phyloP scores from a whole-genome alignment of 64 coral and sea anemone species.

The Platygyra sinensis region DNA sequence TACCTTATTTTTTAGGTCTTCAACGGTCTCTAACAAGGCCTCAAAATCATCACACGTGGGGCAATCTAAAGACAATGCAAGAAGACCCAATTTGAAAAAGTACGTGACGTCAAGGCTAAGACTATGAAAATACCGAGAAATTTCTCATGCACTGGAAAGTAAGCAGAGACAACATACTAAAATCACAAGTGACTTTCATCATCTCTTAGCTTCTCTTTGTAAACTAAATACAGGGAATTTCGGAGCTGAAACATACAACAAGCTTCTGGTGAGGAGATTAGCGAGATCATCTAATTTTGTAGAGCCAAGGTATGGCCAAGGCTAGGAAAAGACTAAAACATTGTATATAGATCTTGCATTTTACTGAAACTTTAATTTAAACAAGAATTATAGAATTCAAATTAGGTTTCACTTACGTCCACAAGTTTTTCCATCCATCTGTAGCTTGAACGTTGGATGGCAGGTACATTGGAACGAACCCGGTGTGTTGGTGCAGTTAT shows the following conservation, averaged over 20 bases:
- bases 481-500: constrained; percentile 81
- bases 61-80: constrained; percentile 23
- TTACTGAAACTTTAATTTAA: not conserved
- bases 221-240: too few relatives aligned
- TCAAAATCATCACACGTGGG: constrained; percentile 73
- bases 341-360: not conserved
- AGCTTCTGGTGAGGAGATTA: too few relatives aligned
- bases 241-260: too few relatives aligned
- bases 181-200: too few relatives aligned
- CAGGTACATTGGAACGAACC: constrained; percentile 88
- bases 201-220: too few relatives aligned
- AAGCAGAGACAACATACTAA: too few relatives aligned
- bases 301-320: too few relatives aligned
- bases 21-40: constrained; percentile 42
- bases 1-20: constrained; percentile 65
- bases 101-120: not conserved
- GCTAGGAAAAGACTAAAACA: too few relatives aligned
- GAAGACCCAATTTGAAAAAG: not conserved
- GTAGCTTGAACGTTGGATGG: constrained; percentile 77
- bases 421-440: constrained; percentile 83
- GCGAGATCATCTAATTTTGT: too few relatives aligned
- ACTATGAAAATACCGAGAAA: too few relatives aligned
- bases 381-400: not conserved
- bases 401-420: constrained; percentile 69
- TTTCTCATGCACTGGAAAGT: too few relatives aligned